Evolutionary conservation across 2,797 vertebrate species (phyloP).

Genomic region (Argya squamiceps): DNA sequence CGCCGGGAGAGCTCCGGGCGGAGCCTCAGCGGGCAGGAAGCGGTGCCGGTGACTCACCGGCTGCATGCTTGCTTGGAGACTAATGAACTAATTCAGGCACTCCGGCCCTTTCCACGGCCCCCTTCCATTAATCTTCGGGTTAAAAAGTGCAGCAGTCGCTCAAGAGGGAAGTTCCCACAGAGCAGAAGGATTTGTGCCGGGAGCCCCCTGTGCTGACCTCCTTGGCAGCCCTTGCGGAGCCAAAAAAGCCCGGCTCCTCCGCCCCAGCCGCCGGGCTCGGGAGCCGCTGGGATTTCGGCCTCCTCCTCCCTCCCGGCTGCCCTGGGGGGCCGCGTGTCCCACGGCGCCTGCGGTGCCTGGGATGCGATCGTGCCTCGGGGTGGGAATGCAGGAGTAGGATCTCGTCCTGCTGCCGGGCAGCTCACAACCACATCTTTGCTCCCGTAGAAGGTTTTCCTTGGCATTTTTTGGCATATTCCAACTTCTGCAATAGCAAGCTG

Average conservation of each 20-base stretch:
- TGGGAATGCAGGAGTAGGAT: neutral
- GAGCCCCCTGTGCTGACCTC: neutral
- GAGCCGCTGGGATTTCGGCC: neutral
- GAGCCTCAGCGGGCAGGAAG: constrained; percentile 13
- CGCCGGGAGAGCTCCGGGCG: neutral
- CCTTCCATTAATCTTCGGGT: constrained; percentile 17
- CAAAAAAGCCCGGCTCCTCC: neutral
- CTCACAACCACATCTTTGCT: neutral
- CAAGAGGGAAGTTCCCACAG: constrained; percentile 23
- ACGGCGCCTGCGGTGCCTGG: fast-evolving
- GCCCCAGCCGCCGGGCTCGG: fast-evolving
- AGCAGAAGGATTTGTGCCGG: neutral
- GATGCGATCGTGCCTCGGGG: fast-evolving
- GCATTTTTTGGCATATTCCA: neutral
- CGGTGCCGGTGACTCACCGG: constrained; percentile 29
- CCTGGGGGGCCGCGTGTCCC: neutral
- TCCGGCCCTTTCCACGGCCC: constrained; percentile 34
- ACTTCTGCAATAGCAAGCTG: neutral
- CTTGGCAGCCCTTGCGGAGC: neutral
- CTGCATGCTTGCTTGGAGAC: neutral
- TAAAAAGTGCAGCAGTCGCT: neutral
- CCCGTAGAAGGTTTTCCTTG: neutral
- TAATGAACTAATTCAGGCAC: neutral
- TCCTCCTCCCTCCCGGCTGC: neutral
- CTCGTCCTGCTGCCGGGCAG: neutral